A percentile compares a stretch with the other conserved stretches of the same genome.
These are phyloP conservation scores for Morpho deidamia DNA, from an alignment of 2,888 invertebrate species.

Conservation along the genomic window DNA sequence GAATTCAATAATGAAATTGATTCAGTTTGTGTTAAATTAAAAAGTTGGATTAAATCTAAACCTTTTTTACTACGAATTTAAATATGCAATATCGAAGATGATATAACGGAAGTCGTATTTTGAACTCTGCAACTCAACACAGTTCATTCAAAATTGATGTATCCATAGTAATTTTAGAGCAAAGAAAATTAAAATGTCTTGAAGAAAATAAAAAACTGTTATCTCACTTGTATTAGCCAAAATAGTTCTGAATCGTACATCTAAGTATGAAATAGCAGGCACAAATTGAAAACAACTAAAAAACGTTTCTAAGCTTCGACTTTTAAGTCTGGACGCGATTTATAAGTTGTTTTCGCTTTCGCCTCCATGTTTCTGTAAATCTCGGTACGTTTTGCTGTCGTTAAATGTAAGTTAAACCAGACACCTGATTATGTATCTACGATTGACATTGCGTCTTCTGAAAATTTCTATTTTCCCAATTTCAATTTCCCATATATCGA, in stretches of 20 bases:
- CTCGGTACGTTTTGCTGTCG: slow-evolving; percentile 4
- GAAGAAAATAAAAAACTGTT: too few species aligned
- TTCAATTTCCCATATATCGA: neutral
- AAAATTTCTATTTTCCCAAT: neutral
- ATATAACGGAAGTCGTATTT: too few species aligned
- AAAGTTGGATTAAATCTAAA: too few species aligned
- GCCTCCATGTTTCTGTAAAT: slow-evolving; percentile 11
- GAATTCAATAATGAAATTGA: too few species aligned
- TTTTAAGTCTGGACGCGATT: slow-evolving; percentile 7
- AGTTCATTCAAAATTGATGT: too few species aligned
- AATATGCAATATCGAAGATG: too few species aligned
- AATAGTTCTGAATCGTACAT: slow-evolving; percentile 11
- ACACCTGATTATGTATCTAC: slow-evolving; percentile 20
- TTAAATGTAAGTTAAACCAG: slow-evolving; percentile 16
- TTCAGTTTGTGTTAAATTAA: too few species aligned
- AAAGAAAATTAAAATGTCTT: too few species aligned
- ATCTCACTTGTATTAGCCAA: neutral
- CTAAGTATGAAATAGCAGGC: neutral
- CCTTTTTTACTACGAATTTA: too few species aligned
- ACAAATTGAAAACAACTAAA: slow-evolving; percentile 1
- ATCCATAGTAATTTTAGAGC: neutral
- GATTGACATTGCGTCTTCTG: slow-evolving; percentile 13
- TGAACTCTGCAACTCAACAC: too few species aligned
- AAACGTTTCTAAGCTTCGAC: neutral
- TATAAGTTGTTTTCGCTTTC: neutral